Percentiles rank a stretch among this genome's conserved stretches.
phyloP scores from a whole-genome alignment of 1,140 invertebrate species.

The Holotrichia oblita region DNA sequence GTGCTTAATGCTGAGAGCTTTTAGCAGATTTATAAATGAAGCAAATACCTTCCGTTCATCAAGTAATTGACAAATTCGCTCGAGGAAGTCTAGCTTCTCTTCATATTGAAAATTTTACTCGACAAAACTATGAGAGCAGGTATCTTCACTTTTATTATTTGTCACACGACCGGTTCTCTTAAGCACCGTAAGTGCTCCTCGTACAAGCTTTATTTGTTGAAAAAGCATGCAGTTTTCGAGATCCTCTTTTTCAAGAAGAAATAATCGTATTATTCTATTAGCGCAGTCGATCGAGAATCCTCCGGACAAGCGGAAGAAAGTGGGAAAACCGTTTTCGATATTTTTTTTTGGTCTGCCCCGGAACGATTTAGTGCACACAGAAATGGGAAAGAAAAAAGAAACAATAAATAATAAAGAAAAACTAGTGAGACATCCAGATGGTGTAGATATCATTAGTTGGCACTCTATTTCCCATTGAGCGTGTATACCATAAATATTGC shows the following conservation, averaged over 20 bases:
- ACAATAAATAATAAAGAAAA: slow-evolving; percentile 23
- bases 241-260: not conserved
- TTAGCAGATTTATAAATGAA: no score
- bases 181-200: no score
- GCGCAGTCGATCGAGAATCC: not conserved
- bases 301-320: not conserved
- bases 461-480: slow-evolving; percentile 30
- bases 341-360: not conserved
- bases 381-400: slow-evolving; percentile 3
- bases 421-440: slow-evolving; percentile 21
- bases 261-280: slow-evolving; percentile 1
- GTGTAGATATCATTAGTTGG: slow-evolving; percentile 27
- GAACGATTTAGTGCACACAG: not conserved
- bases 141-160: no score
- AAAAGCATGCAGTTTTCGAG: not conserved
- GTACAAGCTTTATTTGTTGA: not conserved
- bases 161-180: no score
- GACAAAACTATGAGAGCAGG: no score
- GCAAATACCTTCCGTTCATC: no score
- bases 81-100: no score
- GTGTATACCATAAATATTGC: slow-evolving; percentile 27
- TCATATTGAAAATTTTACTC: no score
- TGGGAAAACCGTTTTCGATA: not conserved
- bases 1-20: no score
- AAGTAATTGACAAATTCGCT: no score